A percentile compares a stretch with the other conserved stretches of the same genome.
phyloP scores from a whole-genome alignment of 2,113 vertebrate species.

The Bungarus multicinctus region DNA sequence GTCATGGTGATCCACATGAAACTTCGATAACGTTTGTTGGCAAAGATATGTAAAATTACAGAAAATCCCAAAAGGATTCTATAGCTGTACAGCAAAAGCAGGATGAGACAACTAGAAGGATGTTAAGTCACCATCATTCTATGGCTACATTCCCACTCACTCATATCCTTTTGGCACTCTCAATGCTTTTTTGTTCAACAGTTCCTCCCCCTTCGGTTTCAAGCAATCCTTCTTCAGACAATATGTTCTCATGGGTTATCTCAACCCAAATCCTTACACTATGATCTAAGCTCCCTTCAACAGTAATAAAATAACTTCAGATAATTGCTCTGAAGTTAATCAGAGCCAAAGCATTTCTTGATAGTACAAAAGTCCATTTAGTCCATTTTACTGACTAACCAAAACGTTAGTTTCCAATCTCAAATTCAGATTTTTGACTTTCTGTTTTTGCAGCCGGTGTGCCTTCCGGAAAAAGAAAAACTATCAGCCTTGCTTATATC shows the following conservation, averaged over 20 bases:
- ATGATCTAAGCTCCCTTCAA: background rate
- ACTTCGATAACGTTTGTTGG: background rate
- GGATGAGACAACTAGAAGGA: background rate
- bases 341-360: background rate
- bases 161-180: background rate
- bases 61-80: background rate
- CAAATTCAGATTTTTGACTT: background rate
- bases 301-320: background rate
- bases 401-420: background rate
- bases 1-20: background rate
- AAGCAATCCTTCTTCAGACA: background rate
- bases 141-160: background rate
- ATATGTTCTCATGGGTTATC: background rate
- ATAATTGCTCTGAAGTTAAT: background rate
- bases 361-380: background rate
- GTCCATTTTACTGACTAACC: background rate
- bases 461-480: background rate
- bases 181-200: background rate
- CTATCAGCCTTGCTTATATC: background rate
- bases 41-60: background rate
- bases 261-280: background rate
- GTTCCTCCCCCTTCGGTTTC: background rate
- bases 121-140: background rate
- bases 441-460: background rate
- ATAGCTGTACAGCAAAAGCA: background rate